A percentile compares a stretch with the other conserved stretches of the same genome.
Conservation (phyloP, 2,888 invertebrate genomes). For the Acleris emargana region DNA sequence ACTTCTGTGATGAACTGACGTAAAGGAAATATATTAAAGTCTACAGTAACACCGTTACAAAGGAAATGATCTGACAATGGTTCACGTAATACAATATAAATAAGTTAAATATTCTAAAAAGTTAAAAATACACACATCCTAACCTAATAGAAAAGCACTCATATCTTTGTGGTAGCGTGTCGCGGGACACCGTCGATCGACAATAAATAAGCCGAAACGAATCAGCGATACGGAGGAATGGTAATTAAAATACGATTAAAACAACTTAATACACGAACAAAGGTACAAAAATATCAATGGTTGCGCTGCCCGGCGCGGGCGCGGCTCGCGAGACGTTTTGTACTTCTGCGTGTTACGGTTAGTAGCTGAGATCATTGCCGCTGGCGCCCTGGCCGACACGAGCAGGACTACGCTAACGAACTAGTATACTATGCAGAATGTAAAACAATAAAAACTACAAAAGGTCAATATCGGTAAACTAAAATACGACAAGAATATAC, state of each 20-base stretch:
- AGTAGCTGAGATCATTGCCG: conserved; percentile 82
- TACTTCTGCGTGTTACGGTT: conserved; percentile 77
- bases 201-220: conserved; percentile 67
- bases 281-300: conserved; percentile 78
- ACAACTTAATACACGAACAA: conserved; percentile 73
- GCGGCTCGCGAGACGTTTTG: conserved; percentile 61
- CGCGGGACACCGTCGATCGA: conserved; percentile 46
- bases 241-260: conserved; percentile 68
- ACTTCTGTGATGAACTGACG: conserved; percentile 59
- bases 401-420: conserved; percentile 72
- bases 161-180: conserved; percentile 63
- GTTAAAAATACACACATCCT: conserved; percentile 83
- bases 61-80: conserved; percentile 79
- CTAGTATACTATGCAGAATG: conserved; percentile 64
- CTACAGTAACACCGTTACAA: conserved; percentile 81
- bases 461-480: conserved; percentile 59
- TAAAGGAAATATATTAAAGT: conserved; percentile 82
- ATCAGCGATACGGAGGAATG: conserved; percentile 72
- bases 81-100: conserved; percentile 83
- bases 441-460: conserved; percentile 64
- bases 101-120: conserved; percentile 84
- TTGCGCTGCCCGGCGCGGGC: conserved; percentile 49
- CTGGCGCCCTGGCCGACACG: conserved; percentile 72
- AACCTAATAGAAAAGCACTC: conserved; percentile 83
- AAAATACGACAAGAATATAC: conserved; percentile 77